Evolutionary conservation across 2,888 invertebrate genomes (phyloP), one percentile per base, ranked within the genome.

Genomic region (Balanococcus diminutus): DNA sequence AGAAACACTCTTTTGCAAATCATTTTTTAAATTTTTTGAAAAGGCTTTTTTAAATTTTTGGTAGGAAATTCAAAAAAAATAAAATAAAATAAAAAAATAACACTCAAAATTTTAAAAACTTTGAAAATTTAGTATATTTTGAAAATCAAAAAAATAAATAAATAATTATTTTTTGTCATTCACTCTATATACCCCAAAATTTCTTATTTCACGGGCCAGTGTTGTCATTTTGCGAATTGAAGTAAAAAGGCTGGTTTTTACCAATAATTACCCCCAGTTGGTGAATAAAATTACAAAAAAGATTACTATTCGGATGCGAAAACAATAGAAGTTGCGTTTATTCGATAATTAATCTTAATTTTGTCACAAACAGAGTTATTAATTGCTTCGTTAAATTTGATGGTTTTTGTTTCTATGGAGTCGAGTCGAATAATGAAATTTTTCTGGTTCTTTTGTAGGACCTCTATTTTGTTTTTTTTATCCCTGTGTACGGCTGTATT

Each of bases 271-370:
- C 28, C 16, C 28, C 11, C 67, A 16, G 25, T 28, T 67, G 16
- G 28, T 28, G 67, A 67, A 67, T 67, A 67, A 67, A 67, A 67
- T 51, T 28, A 25, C 25, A 1, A 25, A 67, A 28, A 67, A 28
- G 16, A 67, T 31, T 14, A 28, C 28, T 31, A 16, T 67, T 67
- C 6, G 5, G 6, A 3, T 3, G 14, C 16, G 16, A 67, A 28
- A 67, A 9, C 8, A 67, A 28, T 28, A 1, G 2, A 2, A 16
- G 16, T 67, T 16, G 67, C 16, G 28, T 67, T 67, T 4, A 67
- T 67, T 67, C 28, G 28, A 28, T 67, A 67, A 67, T 67, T 28
- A 28, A 67, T 67, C 67, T 67, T 67, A 28, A 67, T 67, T 67
- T 67, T 67, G n/a, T 67, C 14, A 28, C 28, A 16, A 67, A 67